phyloP scores from a whole-genome alignment of 2,113 vertebrate species.

The Carollia perspicillata region DNA sequence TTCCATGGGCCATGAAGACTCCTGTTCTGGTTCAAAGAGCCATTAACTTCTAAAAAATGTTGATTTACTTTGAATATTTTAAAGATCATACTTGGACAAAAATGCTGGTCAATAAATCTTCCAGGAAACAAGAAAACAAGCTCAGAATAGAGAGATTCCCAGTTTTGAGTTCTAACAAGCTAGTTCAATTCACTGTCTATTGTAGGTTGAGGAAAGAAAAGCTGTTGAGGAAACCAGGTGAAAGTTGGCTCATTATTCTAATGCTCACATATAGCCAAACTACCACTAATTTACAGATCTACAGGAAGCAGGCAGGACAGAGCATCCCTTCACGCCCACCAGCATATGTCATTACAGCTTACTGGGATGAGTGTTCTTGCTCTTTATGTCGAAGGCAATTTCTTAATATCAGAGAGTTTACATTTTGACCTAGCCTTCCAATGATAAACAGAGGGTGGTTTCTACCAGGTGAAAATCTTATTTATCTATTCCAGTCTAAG shows the following conservation, averaged over 20 bases:
- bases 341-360: background rate
- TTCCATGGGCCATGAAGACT: background rate
- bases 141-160: background rate
- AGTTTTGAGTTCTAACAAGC: background rate
- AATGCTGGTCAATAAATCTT: background rate
- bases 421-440: constrained; percentile 41
- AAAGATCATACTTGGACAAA: background rate
- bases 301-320: background rate
- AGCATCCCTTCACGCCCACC: background rate
- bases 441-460: constrained; percentile 44
- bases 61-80: background rate
- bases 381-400: background rate
- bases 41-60: background rate
- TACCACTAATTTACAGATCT: background rate
- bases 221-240: background rate
- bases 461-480: constrained; percentile 65
- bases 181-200: background rate
- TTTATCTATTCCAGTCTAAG: constrained; percentile 35
- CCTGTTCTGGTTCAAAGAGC: background rate
- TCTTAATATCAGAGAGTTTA: constrained; percentile 26
- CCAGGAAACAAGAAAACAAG: background rate
- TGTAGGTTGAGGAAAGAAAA: background rate
- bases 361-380: background rate
- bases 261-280: background rate
- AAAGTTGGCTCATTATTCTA: background rate